Evolutionary conservation across 1,140 invertebrate species (phyloP).

Genomic region (Aphis craccivora): DNA sequence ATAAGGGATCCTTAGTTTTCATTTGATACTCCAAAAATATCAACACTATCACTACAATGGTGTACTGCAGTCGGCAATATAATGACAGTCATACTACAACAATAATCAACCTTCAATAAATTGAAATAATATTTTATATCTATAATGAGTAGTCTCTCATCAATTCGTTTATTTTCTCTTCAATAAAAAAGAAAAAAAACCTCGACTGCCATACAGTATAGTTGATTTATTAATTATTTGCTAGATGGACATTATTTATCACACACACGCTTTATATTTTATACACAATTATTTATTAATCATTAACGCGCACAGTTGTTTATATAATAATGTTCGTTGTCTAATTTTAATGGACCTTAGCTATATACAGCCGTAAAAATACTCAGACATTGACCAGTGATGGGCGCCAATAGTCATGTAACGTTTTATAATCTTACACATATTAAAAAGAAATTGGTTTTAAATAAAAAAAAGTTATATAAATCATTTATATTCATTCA

Average conservation of each 20-base stretch:
- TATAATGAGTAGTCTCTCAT: neutral
- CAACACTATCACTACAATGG: neutral
- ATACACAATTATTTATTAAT: slow-evolving; percentile 2
- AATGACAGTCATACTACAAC: neutral
- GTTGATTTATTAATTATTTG: neutral
- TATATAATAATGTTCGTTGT: neutral
- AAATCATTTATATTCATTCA: too few relatives aligned
- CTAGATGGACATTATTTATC: neutral
- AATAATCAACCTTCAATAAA: neutral
- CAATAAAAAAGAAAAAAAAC: neutral
- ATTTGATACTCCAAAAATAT: neutral
- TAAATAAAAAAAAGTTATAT: too few relatives aligned
- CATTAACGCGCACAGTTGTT: neutral
- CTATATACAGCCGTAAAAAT: neutral
- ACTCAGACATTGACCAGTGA: neutral
- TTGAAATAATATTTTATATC: neutral
- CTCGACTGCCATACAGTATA: neutral
- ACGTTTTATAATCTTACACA: too few relatives aligned
- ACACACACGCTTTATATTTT: neutral
- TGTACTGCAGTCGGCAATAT: neutral
- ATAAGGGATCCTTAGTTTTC: too few relatives aligned
- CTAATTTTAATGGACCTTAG: neutral
- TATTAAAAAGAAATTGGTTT: too few relatives aligned
- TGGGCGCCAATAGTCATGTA: neutral
- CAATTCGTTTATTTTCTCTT: neutral